Conservation (phyloP, 2,113 vertebrate species). For the Halcyon malimbica region DNA sequence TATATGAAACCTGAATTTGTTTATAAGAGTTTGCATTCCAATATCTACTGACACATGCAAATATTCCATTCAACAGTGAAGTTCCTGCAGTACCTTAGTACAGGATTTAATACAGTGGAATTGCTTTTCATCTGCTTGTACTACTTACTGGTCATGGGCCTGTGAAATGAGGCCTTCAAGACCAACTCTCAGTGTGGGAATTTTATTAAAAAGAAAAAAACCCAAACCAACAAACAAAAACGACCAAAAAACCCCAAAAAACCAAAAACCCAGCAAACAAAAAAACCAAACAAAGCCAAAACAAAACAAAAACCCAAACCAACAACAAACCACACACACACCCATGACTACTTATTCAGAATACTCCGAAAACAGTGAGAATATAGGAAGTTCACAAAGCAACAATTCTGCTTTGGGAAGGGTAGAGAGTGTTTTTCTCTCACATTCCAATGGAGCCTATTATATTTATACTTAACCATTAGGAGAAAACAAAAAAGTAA, state of each 20-base stretch:
- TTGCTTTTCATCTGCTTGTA: background rate
- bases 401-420: background rate
- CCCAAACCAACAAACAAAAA: background rate
- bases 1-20: background rate
- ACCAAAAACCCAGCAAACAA: too few species aligned
- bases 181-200: background rate
- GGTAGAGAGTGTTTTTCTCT: background rate
- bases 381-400: background rate
- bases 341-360: background rate
- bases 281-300: background rate
- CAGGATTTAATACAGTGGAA: background rate
- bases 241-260: background rate
- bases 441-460: background rate
- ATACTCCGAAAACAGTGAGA: background rate
- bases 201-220: background rate
- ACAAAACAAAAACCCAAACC: too few species aligned
- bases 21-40: slow-evolving; percentile 2
- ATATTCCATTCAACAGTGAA: background rate
- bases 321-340: too few species aligned
- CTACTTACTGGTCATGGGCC: background rate
- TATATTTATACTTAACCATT: background rate
- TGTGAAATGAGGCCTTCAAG: background rate
- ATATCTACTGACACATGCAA: background rate
- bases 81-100: background rate
- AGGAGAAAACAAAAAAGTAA: background rate